Percentiles rank a stretch among this genome's conserved stretches.
These are phyloP conservation scores for Hippocampus zosterae DNA, from an alignment of 2,113 vertebrate genomes.

Conservation along the genomic window DNA sequence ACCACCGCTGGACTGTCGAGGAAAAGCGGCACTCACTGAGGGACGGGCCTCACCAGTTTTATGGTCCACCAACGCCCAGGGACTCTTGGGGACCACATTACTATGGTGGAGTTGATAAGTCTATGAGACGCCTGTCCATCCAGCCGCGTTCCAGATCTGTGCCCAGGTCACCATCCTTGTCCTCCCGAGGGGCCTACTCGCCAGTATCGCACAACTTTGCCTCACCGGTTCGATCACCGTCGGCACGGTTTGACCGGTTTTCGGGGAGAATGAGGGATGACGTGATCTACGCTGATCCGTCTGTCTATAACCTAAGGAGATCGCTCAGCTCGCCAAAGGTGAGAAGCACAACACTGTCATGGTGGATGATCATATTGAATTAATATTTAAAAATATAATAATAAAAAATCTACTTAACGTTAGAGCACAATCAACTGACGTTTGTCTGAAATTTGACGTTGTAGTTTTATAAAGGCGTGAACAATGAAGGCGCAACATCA, in stretches of 20 bases:
- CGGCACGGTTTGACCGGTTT: constrained; percentile 76
- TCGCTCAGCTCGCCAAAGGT: constrained; percentile 94
- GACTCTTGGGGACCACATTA: constrained; percentile 59
- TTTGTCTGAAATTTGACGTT: not conserved
- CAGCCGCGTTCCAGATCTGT: constrained; percentile 92
- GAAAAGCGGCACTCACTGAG: constrained; percentile 82
- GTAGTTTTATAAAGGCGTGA: not conserved
- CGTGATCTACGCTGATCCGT: constrained; percentile 78
- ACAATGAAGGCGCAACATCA: not conserved
- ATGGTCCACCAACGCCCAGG: constrained; percentile 57
- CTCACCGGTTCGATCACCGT: constrained; percentile 84
- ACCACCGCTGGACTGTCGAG: constrained; percentile 79
- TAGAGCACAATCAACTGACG: not conserved
- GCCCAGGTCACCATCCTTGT: constrained; percentile 85
- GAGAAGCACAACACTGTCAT: constrained; percentile 11
- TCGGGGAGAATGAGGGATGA: constrained; percentile 76
- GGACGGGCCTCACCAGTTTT: constrained; percentile 70
- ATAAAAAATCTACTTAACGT: not conserved
- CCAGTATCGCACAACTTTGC: constrained; percentile 71
- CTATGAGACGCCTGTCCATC: constrained; percentile 82
- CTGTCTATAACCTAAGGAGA: constrained; percentile 80
- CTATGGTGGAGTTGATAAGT: constrained; percentile 76
- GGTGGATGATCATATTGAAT: not conserved
- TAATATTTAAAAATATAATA: no score
- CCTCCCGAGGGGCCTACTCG: constrained; percentile 79